Evolutionary conservation across 2,797 vertebrate genomes (phyloP).

Genomic region (Sebastes iracundus): DNA sequence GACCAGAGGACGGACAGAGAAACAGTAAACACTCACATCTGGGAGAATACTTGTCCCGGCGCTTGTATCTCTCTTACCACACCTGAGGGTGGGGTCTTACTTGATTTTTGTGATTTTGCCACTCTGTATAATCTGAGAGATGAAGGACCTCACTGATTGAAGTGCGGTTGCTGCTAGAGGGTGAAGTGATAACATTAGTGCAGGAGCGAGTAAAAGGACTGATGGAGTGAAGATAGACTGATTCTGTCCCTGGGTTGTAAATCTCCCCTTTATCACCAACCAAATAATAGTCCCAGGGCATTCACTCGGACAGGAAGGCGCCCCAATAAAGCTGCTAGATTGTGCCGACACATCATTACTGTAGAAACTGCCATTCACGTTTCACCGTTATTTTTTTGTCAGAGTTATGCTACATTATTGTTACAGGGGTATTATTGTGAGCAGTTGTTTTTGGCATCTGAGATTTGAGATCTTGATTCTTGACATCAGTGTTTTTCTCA

Average conservation of each 20-base stretch:
- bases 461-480: not conserved
- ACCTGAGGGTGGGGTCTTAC: not conserved
- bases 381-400: not conserved
- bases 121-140: not conserved
- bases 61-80: constrained; percentile 2
- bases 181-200: constrained; percentile 37
- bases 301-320: constrained; percentile 24
- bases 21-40: constrained; percentile 41
- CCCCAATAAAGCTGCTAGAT: constrained; percentile 60
- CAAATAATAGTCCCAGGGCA: constrained; percentile 44
- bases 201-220: constrained; percentile 25
- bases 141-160: constrained; percentile 18
- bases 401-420: not conserved
- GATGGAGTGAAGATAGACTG: constrained; percentile 57
- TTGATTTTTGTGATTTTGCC: not conserved
- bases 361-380: not conserved
- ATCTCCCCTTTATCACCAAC: constrained; percentile 68
- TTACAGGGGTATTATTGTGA: not conserved
- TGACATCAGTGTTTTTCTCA: not conserved
- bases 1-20: constrained; percentile 43
- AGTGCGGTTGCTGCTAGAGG: constrained; percentile 12
- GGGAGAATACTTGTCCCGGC: constrained; percentile 12
- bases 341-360: constrained; percentile 41
- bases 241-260: constrained; percentile 58
- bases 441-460: not conserved